Percentiles rank a stretch among this genome's conserved stretches.
Evolutionary conservation across 2,113 vertebrate species (phyloP).

Genomic region (Emydocephalus ijimae): DNA sequence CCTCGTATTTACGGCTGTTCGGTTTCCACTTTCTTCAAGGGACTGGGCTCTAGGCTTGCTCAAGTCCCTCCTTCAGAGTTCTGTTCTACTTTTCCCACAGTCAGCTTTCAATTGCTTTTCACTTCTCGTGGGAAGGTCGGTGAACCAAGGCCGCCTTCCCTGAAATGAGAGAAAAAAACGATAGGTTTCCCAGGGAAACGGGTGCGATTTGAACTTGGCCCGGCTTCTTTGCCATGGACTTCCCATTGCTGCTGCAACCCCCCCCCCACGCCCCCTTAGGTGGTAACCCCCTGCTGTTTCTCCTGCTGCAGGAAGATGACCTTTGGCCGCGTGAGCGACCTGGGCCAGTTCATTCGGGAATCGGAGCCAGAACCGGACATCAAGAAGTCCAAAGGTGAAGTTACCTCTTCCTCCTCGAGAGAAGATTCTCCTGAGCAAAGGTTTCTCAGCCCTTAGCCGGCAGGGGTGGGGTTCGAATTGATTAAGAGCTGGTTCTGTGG

Average conservation of each 20-base stretch:
- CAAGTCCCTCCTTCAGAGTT: neutral
- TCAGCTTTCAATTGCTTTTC: neutral
- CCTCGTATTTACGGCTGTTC: neutral
- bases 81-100: neutral
- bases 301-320: constrained; percentile 87
- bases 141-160: neutral
- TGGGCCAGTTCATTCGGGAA: constrained; percentile 97
- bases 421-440: neutral
- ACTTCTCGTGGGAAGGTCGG: neutral
- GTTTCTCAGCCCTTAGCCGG: neutral
- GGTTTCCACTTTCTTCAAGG: neutral
- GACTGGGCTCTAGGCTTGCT: neutral
- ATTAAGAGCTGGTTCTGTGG: too few relatives aligned
- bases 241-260: neutral
- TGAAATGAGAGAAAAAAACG: neutral
- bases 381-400: constrained; percentile 95
- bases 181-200: neutral
- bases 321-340: constrained; percentile 94
- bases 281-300: neutral
- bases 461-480: too few relatives aligned
- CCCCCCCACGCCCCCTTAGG: too few relatives aligned
- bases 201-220: neutral
- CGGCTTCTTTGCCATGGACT: rapidly evolving
- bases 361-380: constrained; percentile 97
- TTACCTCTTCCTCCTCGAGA: constrained; percentile 15